phyloP scores from a whole-genome alignment of 2,797 vertebrate species.

The Aeoliscus strigatus region DNA sequence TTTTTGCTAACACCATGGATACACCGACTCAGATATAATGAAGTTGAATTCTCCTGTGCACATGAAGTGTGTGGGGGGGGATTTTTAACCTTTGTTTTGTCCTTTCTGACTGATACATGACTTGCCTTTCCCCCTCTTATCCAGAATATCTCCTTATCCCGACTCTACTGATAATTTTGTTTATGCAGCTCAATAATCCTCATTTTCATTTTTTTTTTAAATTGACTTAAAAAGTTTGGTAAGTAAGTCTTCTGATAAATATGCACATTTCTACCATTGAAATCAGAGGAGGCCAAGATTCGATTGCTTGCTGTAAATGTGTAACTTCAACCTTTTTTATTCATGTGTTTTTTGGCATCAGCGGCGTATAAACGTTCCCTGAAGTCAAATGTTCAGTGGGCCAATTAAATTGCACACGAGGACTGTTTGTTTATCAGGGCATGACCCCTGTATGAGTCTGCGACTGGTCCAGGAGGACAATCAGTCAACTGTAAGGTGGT shows the following conservation, averaged over 20 bases:
- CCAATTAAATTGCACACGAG: conserved; percentile 62
- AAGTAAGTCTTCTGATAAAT: conserved; percentile 33
- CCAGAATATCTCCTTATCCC: conserved; percentile 1
- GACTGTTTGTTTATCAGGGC: conserved; percentile 57
- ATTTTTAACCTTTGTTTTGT: conserved; percentile 9
- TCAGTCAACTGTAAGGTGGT: conserved; percentile 52
- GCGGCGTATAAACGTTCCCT: conserved; percentile 50
- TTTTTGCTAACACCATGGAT: conserved; percentile 20
- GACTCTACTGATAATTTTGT: conserved; percentile 9
- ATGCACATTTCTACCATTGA: conserved; percentile 26
- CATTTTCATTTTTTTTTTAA: too few species aligned
- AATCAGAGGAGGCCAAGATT: conserved; percentile 39
- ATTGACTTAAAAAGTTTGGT: conserved; percentile 18
- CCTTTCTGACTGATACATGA: not conserved
- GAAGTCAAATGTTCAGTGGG: conserved; percentile 53
- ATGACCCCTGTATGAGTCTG: conserved; percentile 44
- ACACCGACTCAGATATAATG: conserved; percentile 55
- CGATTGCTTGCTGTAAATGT: conserved; percentile 25
- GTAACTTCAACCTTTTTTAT: conserved; percentile 45
- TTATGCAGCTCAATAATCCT: too few species aligned
- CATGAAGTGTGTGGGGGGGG: conserved; percentile 16
- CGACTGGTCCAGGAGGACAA: conserved; percentile 43
- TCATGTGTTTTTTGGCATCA: conserved; percentile 52
- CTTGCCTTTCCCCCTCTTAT: conserved; percentile 3
- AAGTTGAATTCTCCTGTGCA: conserved; percentile 23